Conservation (phyloP, 2,888 invertebrate species). For the Diplolepis rosae region DNA sequence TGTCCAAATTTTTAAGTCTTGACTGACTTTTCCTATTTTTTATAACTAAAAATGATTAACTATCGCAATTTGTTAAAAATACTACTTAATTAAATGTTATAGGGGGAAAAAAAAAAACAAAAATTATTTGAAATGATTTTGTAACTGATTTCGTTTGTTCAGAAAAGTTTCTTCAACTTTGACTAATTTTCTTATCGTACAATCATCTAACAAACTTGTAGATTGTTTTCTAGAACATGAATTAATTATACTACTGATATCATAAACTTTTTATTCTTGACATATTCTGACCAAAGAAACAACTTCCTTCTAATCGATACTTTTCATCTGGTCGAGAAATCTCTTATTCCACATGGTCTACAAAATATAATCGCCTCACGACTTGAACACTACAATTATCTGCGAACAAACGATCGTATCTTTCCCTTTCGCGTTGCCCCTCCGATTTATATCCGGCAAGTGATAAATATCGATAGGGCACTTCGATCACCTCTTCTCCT, state of each 20-base stretch:
- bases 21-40: background rate
- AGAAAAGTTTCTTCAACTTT: background rate
- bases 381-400: slow-evolving; percentile 16
- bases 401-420: slow-evolving; percentile 23
- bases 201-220: slow-evolving; percentile 1
- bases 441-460: slow-evolving; percentile 21
- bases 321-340: slow-evolving; percentile 27
- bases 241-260: background rate
- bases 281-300: slow-evolving; percentile 9
- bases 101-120: too few relatives aligned
- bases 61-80: too few relatives aligned
- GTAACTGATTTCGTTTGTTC: background rate
- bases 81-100: too few relatives aligned
- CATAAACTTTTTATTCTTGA: slow-evolving; percentile 27
- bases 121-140: too few relatives aligned
- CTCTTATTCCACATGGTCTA: slow-evolving; percentile 14
- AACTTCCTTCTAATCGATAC: slow-evolving; percentile 20
- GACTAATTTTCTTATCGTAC: background rate
- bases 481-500: slow-evolving; percentile 25
- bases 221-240: slow-evolving; percentile 15
- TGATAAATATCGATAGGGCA: slow-evolving; percentile 21
- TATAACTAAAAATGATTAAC: too few relatives aligned
- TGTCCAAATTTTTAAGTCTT: background rate
- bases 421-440: slow-evolving; percentile 12
- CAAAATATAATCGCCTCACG: slow-evolving; percentile 20